phyloP scores from a whole-genome alignment of 1,140 invertebrate species.

The Papilio machaon region DNA sequence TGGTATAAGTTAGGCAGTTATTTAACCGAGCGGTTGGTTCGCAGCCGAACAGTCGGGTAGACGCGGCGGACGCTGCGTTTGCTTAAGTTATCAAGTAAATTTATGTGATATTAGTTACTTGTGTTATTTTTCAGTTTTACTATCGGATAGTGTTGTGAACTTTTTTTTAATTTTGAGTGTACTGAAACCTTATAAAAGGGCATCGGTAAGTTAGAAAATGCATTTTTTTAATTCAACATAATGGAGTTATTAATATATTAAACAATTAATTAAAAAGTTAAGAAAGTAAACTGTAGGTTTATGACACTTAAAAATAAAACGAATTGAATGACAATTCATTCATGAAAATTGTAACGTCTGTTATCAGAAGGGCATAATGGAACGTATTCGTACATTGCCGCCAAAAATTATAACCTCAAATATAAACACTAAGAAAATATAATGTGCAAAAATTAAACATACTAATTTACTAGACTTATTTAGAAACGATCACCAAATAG shows the following conservation, averaged over 20 bases:
- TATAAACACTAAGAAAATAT: too few relatives aligned
- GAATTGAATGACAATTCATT: too few relatives aligned
- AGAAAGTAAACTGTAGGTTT: too few relatives aligned
- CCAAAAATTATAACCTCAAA: too few relatives aligned
- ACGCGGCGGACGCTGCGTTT: slow-evolving; percentile 47
- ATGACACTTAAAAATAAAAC: too few relatives aligned
- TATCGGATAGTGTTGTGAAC: slow-evolving; percentile 39
- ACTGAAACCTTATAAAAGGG: background rate
- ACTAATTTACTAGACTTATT: too few relatives aligned
- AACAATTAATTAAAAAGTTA: too few relatives aligned
- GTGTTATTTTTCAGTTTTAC: slow-evolving; percentile 38
- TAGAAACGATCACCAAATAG: too few relatives aligned
- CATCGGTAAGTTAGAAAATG: background rate
- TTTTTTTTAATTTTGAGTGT: slow-evolving; percentile 41
- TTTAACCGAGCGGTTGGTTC: slow-evolving; percentile 50
- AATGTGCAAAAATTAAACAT: too few relatives aligned
- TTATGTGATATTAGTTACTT: slow-evolving; percentile 53
- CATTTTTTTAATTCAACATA: background rate
- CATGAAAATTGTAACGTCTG: too few relatives aligned
- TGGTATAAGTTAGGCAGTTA: slow-evolving; percentile 50
- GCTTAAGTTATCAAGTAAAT: slow-evolving; percentile 46
- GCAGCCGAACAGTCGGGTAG: slow-evolving; percentile 46
- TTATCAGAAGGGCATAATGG: too few relatives aligned
- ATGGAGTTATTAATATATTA: background rate
- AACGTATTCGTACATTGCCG: too few relatives aligned